Conservation (phyloP, 1,140 invertebrate species). For the Calycopis cecrops region DNA sequence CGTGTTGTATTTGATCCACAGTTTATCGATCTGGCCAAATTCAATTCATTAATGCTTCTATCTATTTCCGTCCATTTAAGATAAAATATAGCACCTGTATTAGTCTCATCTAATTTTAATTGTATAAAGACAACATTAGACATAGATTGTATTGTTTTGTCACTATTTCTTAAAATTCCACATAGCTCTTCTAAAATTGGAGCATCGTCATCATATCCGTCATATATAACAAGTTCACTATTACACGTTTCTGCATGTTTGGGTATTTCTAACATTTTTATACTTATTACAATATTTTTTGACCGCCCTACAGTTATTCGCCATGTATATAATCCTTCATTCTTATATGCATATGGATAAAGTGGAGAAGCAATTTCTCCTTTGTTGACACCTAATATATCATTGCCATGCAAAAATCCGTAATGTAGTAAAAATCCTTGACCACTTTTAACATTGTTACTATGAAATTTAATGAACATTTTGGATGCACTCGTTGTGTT, state of each 20-base stretch:
- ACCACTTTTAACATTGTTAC: slow-evolving; percentile 77
- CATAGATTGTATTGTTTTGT: slow-evolving; percentile 72
- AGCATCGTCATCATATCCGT: slow-evolving; percentile 82
- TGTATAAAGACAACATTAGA: slow-evolving; percentile 80
- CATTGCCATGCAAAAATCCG: slow-evolving; percentile 78
- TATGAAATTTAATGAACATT: slow-evolving; percentile 90
- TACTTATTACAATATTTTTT: slow-evolving; percentile 65
- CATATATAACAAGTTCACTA: slow-evolving; percentile 78
- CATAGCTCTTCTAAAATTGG: slow-evolving; percentile 75
- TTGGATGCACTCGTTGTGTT: slow-evolving; percentile 74
- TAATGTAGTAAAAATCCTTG: slow-evolving; percentile 88
- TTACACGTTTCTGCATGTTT: slow-evolving; percentile 34
- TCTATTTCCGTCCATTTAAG: slow-evolving; percentile 76
- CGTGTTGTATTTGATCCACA: slow-evolving; percentile 64
- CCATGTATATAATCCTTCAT: slow-evolving; percentile 77
- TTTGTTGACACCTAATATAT: slow-evolving; percentile 72
- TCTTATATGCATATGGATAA: slow-evolving; percentile 79
- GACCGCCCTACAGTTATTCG: slow-evolving; percentile 78
- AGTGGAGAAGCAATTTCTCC: slow-evolving; percentile 87
- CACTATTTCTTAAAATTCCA: slow-evolving; percentile 61
- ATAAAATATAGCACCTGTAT: slow-evolving; percentile 76
- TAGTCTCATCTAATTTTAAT: slow-evolving; percentile 57
- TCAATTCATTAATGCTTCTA: slow-evolving; percentile 18
- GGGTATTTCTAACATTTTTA: slow-evolving; percentile 46
- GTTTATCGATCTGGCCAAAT: slow-evolving; percentile 47